Evolutionary conservation across 2,113 vertebrate species (phyloP), one percentile per base, ranked within the genome.

Genomic region (Castor canadensis): DNA sequence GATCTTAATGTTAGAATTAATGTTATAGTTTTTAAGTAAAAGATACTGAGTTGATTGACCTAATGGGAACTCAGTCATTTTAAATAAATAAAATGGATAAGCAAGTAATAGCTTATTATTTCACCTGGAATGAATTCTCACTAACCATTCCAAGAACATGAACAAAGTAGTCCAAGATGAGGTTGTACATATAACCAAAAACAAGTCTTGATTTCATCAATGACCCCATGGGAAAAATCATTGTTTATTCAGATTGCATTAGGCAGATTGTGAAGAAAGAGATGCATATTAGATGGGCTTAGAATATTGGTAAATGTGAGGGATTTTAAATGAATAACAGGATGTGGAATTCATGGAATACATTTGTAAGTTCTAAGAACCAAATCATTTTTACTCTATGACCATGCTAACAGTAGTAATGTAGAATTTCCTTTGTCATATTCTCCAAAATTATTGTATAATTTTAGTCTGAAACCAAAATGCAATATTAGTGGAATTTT

Each of bases 121-220:
- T 93, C 62, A 92, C 73, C 87, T 81, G 40, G 56, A 80, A 77
- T 54, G 66, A 80, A 85, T 91, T 91, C 40, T 85, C 60, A 66
- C 38, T 75, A 75, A 90, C 5, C 28, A 22, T 58, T 86, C 71
- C 60, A 81, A 87, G 52, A 91, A 54, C 8, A 82, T 5, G 19
- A 9, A 87, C 38, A 49, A 91, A 88, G 24, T 30, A 77, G 30
- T 60, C 35, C 52, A 95, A 83, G 11, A 54, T 19, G 13, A 95
- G 28, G 28, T 93, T 85, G 40, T 64, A 87, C 72, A 67, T 69
- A n/a, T 9, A 82, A 82, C 32, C 30, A 93, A 93, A n/a, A 93
- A 66, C 56, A 64, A 26, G 28, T 87, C 84, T 94, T 69, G 35
- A 93, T 91, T 84, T 87, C 71, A 91, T 69, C 89, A 62, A 58